Percentiles rank a stretch among this genome's conserved stretches.
Evolutionary conservation across 92 coral and sea anemone species (phyloP).

Genomic region (Epizoanthus stellaris): DNA sequence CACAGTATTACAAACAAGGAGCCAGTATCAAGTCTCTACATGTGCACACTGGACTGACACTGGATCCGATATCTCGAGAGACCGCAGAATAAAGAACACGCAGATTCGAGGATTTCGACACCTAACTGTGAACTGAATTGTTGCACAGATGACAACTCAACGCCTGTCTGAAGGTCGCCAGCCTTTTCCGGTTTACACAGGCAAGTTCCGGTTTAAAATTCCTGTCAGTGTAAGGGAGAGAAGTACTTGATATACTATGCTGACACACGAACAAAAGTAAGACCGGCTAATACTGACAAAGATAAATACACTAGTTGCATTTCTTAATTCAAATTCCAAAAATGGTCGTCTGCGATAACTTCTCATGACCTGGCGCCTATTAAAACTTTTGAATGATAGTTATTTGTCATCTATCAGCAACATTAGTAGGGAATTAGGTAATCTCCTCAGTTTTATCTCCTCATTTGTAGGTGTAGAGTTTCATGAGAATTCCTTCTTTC

Average conservation of each 20-base stretch:
- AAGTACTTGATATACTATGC: no score
- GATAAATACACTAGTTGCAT: neutral
- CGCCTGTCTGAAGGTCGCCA: conserved; percentile 6
- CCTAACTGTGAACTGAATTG: conserved; percentile 6
- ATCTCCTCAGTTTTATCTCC: neutral
- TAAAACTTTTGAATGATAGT: neutral
- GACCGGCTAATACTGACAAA: neutral
- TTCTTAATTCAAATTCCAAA: neutral
- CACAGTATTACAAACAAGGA: no score
- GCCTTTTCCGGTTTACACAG: conserved; percentile 23
- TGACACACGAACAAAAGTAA: neutral
- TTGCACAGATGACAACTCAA: conserved; percentile 6
- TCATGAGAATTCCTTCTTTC: conserved; percentile 1
- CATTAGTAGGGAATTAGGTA: conserved; percentile 1
- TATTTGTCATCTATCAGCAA: neutral
- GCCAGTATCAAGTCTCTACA: no score
- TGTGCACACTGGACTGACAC: neutral
- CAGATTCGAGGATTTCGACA: conserved; percentile 15
- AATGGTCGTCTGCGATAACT: neutral
- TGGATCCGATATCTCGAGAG: neutral
- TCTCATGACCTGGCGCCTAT: neutral
- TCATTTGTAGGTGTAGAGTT: neutral
- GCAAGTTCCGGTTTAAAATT: conserved; percentile 4
- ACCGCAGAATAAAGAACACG: neutral
- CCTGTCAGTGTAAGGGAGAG: neutral